phyloP scores from a whole-genome alignment of 2,113 vertebrate genomes.

The Embiotoca jacksoni region DNA sequence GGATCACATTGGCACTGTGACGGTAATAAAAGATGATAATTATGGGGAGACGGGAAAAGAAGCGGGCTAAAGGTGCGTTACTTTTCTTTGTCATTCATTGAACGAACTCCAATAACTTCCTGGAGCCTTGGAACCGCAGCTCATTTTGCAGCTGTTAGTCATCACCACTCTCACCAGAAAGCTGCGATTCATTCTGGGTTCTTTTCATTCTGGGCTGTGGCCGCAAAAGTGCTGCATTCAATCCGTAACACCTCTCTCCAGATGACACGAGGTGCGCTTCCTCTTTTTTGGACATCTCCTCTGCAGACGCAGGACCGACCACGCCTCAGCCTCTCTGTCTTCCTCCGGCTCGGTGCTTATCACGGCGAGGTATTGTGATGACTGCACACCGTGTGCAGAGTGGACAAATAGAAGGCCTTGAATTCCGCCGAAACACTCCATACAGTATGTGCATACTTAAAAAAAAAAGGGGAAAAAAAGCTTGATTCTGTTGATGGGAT shows the following conservation, averaged over 20 bases:
- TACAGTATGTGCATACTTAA: not conserved
- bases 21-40: not conserved
- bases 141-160: no score
- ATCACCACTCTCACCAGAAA: no score
- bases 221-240: not conserved
- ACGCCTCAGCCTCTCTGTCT: not conserved
- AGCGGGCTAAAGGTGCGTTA: not conserved
- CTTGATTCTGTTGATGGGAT: not conserved
- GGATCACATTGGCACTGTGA: not conserved
- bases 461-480: not conserved
- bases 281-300: no score
- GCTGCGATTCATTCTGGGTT: no score
- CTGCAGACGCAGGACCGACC: conserved; percentile 7
- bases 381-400: not conserved
- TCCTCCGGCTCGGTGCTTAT: not conserved
- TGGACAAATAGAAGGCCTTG: not conserved
- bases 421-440: not conserved
- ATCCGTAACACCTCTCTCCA: not conserved
- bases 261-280: conserved; percentile 12
- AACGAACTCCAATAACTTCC: not conserved
- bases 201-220: not conserved
- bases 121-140: not conserved
- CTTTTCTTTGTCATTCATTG: not conserved
- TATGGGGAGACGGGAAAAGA: not conserved
- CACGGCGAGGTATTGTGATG: no score